phyloP scores from a whole-genome alignment of 1,140 invertebrate genomes.

The Drosophila quadrilineata region DNA sequence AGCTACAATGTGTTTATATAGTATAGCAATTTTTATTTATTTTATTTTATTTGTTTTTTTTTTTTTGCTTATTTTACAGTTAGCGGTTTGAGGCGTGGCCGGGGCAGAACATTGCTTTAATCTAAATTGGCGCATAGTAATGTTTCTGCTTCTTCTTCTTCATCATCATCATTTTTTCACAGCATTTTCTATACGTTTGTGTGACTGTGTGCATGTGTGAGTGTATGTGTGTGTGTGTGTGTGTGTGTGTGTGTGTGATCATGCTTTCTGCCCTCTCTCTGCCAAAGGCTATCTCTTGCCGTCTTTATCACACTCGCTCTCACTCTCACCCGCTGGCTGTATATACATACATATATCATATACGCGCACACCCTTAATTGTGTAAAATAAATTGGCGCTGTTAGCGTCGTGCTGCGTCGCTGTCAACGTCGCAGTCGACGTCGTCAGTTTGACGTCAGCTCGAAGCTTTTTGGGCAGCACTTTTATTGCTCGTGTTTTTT shows the following conservation, averaged over 20 bases:
- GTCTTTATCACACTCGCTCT: background rate
- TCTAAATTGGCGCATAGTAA: conserved; percentile 77
- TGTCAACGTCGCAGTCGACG: conserved; percentile 40
- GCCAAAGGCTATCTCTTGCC: conserved; percentile 7
- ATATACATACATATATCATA: too few relatives aligned
- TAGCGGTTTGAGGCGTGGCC: conserved; percentile 55
- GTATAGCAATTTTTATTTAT: conserved; percentile 8
- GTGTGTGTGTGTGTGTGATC: background rate
- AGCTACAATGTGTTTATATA: too few relatives aligned
- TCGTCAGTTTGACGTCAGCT: conserved; percentile 70
- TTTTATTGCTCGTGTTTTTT: conserved; percentile 45
- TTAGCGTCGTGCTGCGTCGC: too few relatives aligned
- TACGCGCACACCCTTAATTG: conserved; percentile 74
- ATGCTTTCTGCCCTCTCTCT: conserved; percentile 37
- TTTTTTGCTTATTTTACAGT: conserved; percentile 38
- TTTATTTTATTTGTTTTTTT: conserved; percentile 13
- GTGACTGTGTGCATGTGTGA: conserved; percentile 35
- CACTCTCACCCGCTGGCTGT: conserved; percentile 17
- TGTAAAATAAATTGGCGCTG: conserved; percentile 77
- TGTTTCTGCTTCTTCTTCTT: too few relatives aligned
- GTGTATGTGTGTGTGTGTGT: conserved; percentile 31
- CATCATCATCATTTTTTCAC: too few relatives aligned
- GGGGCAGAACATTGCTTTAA: conserved; percentile 62
- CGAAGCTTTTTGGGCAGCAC: conserved; percentile 68
- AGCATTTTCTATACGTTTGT: conserved; percentile 18